phyloP scores from a whole-genome alignment of 2,113 vertebrate genomes.

The Poecile atricapillus region DNA sequence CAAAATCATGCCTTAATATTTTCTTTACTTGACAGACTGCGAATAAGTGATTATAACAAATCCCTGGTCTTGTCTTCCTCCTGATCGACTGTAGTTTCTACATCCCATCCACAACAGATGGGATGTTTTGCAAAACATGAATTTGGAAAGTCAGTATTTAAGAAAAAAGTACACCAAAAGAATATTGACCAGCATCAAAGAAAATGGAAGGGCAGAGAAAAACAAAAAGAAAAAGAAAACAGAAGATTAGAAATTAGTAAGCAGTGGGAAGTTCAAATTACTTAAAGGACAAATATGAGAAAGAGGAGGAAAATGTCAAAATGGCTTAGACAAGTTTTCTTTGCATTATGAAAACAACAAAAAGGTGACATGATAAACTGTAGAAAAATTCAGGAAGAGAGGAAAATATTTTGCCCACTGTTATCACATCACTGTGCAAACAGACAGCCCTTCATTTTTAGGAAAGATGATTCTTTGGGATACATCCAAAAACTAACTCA shows the following conservation, averaged over 20 bases:
- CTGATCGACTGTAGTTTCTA: background rate
- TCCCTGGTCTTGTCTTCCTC: background rate
- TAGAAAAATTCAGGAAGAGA: constrained; percentile 26
- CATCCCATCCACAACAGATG: background rate
- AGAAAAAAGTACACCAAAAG: background rate
- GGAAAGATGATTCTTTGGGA: constrained; percentile 57
- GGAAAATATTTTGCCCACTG: constrained; percentile 60
- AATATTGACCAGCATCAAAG: background rate
- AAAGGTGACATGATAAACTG: constrained; percentile 62
- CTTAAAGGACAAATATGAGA: constrained; percentile 18
- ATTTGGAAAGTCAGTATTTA: background rate
- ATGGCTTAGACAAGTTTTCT: constrained; percentile 15
- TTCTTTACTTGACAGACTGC: background rate
- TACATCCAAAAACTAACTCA: constrained; percentile 55
- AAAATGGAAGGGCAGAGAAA: background rate
- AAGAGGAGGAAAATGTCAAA: constrained; percentile 3
- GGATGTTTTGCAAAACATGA: background rate
- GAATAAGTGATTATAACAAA: background rate
- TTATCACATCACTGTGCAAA: constrained; percentile 55
- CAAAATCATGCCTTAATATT: background rate
- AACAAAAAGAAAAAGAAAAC: no score
- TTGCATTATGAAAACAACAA: constrained; percentile 39
- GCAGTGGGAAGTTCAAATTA: background rate
- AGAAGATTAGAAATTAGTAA: background rate
- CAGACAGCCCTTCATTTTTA: constrained; percentile 60